Evolutionary conservation across 2,888 invertebrate species (phyloP).

Genomic region (Nymphalis c-album): DNA sequence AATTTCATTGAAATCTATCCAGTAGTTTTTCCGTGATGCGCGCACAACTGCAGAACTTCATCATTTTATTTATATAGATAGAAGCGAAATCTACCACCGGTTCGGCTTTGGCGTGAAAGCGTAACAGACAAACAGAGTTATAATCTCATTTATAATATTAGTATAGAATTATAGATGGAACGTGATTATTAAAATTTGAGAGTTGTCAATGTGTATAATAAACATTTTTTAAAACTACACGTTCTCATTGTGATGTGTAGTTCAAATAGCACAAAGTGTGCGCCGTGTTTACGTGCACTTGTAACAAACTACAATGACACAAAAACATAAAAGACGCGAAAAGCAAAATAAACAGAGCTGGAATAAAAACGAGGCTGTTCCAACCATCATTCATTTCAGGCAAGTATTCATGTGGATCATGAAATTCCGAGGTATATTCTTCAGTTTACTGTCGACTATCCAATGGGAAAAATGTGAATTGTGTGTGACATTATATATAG

Average conservation of each 20-base stretch:
- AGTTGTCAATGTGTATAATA: too few relatives aligned
- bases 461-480: constrained; percentile 25
- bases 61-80: too few relatives aligned
- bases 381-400: constrained; percentile 31
- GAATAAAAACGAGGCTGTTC: constrained; percentile 29
- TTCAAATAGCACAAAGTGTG: constrained; percentile 13
- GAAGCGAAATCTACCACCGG: too few relatives aligned
- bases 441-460: constrained; percentile 28
- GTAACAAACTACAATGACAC: constrained; percentile 27
- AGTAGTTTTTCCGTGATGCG: too few relatives aligned
- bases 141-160: too few relatives aligned
- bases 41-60: too few relatives aligned
- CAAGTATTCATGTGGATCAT: constrained; percentile 27
- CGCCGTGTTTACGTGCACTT: constrained; percentile 20
- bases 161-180: too few relatives aligned
- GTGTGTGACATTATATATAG: constrained; percentile 23
- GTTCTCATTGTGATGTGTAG: not conserved
- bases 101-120: too few relatives aligned
- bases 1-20: too few relatives aligned
- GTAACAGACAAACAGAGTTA: too few relatives aligned
- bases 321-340: constrained; percentile 32
- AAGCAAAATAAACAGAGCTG: constrained; percentile 29
- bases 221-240: not conserved
- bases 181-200: too few relatives aligned
- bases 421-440: constrained; percentile 16